Evolutionary conservation across 2,797 vertebrate genomes (phyloP).

Genomic region (Falco biarmicus): DNA sequence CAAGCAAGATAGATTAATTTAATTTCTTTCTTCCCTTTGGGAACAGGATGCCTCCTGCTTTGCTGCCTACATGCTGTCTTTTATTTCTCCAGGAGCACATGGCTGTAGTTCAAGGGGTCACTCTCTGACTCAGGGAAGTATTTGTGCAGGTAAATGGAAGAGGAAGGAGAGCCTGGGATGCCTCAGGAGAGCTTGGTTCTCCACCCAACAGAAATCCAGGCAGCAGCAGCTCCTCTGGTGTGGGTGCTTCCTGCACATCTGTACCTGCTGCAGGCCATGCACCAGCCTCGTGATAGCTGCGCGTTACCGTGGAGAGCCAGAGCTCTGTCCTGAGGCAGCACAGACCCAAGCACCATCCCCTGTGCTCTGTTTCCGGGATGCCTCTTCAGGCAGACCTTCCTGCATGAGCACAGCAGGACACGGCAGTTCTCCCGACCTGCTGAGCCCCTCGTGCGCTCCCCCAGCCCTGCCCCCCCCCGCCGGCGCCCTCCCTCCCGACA

Average conservation of each 20-base stretch:
- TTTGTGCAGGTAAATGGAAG: constrained; percentile 17
- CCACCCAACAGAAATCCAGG: background rate
- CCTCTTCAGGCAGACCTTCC: background rate
- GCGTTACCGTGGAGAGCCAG: background rate
- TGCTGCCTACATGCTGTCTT: constrained; percentile 28
- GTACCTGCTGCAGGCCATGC: background rate
- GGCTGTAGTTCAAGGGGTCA: constrained; percentile 7
- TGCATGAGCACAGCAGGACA: background rate
- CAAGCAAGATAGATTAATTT: constrained; percentile 75
- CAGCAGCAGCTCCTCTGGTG: background rate
- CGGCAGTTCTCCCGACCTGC: accelerated
- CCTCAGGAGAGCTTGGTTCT: background rate
- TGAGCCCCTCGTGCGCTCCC: background rate
- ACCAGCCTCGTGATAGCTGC: background rate
- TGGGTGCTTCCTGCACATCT: background rate
- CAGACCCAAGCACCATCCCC: background rate
- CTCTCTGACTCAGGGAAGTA: background rate
- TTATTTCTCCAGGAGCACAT: constrained; percentile 13
- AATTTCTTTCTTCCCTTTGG: constrained; percentile 60
- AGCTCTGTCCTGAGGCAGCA: background rate
- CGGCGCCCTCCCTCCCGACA: accelerated
- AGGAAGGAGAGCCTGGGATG: background rate
- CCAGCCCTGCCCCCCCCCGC: background rate
- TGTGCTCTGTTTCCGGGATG: background rate
- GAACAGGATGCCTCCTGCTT: constrained; percentile 44